Conservation (phyloP, 2,888 invertebrate species). For the Chrysolina haemoptera region DNA sequence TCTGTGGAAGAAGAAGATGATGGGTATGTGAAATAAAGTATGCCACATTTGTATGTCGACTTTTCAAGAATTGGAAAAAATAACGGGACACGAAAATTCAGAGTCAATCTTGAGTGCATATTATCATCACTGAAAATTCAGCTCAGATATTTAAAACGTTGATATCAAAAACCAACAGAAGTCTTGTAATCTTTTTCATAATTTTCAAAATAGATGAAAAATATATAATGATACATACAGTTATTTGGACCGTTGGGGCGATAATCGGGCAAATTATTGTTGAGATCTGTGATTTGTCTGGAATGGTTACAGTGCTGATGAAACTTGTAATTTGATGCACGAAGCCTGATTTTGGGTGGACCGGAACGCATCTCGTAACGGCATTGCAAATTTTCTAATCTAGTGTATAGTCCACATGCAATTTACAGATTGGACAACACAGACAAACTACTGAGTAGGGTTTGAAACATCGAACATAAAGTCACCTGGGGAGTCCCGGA, state of each 20-base stretch:
- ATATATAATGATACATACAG: conserved; percentile 60
- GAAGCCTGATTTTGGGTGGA: conserved; percentile 62
- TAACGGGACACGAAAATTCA: too few relatives aligned
- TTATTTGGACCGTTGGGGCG: conserved; percentile 63
- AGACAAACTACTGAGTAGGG: conserved; percentile 32
- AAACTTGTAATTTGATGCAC: conserved; percentile 50
- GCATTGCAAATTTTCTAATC: conserved; percentile 56
- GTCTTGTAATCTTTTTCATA: not conserved
- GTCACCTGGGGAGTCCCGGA: conserved; percentile 66
- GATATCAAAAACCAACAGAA: too few relatives aligned
- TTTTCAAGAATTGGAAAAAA: too few relatives aligned
- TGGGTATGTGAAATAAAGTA: too few relatives aligned
- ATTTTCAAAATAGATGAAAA: not conserved
- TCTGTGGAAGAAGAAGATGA: too few relatives aligned
- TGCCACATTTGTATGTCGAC: too few relatives aligned
- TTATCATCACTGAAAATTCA: too few relatives aligned
- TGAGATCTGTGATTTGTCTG: conserved; percentile 61
- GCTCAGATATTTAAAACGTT: too few relatives aligned
- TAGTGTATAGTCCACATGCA: conserved; percentile 56
- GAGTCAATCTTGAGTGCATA: too few relatives aligned
- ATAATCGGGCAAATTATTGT: conserved; percentile 66
- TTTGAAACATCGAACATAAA: conserved; percentile 57
- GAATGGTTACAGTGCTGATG: conserved; percentile 36
- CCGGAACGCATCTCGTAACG: conserved; percentile 67
- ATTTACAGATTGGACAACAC: conserved; percentile 43